phyloP scores from a whole-genome alignment of 2,113 vertebrate species.

The Pseudorasbora parva region DNA sequence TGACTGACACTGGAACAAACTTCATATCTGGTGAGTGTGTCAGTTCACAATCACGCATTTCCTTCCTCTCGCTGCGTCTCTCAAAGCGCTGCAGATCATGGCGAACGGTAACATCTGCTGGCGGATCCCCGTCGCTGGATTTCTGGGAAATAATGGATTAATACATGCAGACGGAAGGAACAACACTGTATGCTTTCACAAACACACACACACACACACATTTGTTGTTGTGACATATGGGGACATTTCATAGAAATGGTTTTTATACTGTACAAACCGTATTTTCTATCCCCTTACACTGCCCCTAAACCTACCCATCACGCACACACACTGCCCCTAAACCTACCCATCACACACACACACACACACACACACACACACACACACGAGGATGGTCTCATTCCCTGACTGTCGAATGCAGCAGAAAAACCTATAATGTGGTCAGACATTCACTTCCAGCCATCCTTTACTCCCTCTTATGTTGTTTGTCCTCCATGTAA shows the following conservation, averaged over 20 bases:
- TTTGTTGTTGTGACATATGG: too few relatives aligned
- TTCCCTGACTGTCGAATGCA: neutral
- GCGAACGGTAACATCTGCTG: constrained; percentile 43
- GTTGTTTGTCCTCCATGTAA: neutral
- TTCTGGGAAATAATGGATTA: constrained; percentile 4
- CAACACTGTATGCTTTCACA: neutral
- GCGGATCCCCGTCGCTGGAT: neutral
- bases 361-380: neutral
- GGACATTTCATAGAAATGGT: too few relatives aligned
- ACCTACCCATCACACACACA: too few relatives aligned
- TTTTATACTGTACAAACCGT: too few relatives aligned
- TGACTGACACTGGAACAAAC: constrained; percentile 69
- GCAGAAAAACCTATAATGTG: neutral
- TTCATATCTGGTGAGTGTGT: constrained; percentile 75
- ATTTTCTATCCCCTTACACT: too few relatives aligned
- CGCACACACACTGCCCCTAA: too few relatives aligned
- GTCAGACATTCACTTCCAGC: neutral
- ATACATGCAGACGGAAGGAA: neutral
- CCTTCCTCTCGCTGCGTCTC: constrained; percentile 13
- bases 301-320: too few relatives aligned
- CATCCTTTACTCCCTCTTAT: neutral
- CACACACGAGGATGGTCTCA: neutral
- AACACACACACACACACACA: neutral
- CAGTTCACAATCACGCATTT: neutral
- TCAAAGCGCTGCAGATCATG: neutral